Evolutionary conservation across 2,797 vertebrate species (phyloP).

Genomic region (Sciurus vulgaris): DNA sequence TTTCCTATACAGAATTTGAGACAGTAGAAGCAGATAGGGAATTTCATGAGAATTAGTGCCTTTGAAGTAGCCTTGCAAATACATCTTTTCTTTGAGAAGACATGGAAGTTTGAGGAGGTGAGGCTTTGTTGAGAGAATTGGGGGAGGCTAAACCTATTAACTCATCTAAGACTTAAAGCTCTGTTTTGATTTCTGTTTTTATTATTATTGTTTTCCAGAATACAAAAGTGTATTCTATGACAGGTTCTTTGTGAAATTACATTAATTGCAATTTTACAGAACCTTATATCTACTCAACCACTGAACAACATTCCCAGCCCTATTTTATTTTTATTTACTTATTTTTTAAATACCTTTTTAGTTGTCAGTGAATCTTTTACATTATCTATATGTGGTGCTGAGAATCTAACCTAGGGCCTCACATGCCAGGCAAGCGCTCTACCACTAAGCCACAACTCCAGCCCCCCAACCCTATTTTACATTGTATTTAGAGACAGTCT

Average conservation of each 20-base stretch:
- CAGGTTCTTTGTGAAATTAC: background rate
- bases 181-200: background rate
- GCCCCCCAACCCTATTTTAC: too few species aligned
- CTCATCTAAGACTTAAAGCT: background rate
- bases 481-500: too few species aligned
- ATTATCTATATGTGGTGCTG: too few species aligned
- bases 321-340: too few species aligned
- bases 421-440: too few species aligned
- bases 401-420: too few species aligned
- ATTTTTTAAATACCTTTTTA: too few species aligned
- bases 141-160: background rate
- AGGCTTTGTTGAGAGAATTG: background rate
- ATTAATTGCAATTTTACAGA: background rate
- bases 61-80: conserved; percentile 32
- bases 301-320: too few species aligned
- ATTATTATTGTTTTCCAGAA: background rate
- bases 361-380: too few species aligned
- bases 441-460: too few species aligned
- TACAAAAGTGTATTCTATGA: background rate
- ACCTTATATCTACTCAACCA: background rate
- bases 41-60: conserved; percentile 14
- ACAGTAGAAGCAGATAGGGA: background rate
- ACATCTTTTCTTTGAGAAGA: background rate
- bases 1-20: conserved; percentile 46
- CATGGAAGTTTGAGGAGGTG: conserved; percentile 17